Evolutionary conservation across 2,888 invertebrate genomes (phyloP), one percentile per base, ranked within the genome.

Genomic region (Platycnemis pennipes): DNA sequence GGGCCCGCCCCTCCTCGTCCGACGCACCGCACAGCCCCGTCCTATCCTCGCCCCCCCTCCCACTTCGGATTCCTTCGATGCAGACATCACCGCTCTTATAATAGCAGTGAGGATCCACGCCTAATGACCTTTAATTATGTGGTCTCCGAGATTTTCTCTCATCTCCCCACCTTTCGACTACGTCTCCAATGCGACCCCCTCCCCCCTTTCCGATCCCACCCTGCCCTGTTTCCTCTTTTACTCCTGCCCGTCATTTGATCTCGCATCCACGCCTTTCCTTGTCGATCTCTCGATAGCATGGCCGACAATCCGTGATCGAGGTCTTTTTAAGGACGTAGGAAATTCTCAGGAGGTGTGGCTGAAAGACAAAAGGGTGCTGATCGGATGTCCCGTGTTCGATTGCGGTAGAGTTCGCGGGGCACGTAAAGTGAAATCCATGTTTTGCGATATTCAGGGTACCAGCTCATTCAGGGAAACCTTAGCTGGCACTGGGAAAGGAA

Each of bases 71-170:
- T 77, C 77, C 77, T 13, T 77, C 77, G 77, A 77, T 77, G 37
- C 46, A 91, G 91, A 91, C 91, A 63, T 63, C 91, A 91, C 91
- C 91, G 44, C 63, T 63, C 91, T 91, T 91, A 91, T 91, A 91
- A 91, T 91, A 91, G 91, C 91, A 56, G 89, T 89, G 16, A 56
- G 56, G 89, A 89, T 56, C 89, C 63, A 91, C 91, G 91, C 91
- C 91, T 91, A 91, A 91, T 91, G 91, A 91, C 91, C 91, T 91
- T 91, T 91, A 91, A 91, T 91, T 91, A 91, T 91, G 91, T 91
- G 63, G 13, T 91, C 91, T 42, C 89, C 56, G 56, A 89, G 56
- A 89, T 89, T 42, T 63, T 31, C 89, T 53, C 53, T 22, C 31
- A 45, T 42, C 19, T 56, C 31, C 88, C 89, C 53, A 11, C 89